These are phyloP conservation scores for Tupaia tana DNA, from an alignment of 2,113 vertebrate genomes.

Conservation along the genomic window DNA sequence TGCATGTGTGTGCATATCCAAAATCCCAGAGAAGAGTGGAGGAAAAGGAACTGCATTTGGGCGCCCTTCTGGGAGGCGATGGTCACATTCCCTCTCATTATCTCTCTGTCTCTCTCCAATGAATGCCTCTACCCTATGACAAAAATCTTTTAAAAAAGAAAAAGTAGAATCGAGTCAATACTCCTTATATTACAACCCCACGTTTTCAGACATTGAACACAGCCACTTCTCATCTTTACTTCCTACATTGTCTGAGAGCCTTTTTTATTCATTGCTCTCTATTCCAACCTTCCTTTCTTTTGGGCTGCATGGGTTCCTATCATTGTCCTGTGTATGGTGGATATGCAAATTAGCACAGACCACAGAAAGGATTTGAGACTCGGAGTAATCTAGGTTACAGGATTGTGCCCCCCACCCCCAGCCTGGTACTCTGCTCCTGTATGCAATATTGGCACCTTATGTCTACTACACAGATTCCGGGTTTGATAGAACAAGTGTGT, in stretches of 20 bases:
- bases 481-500: background rate
- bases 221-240: background rate
- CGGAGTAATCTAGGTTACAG: background rate
- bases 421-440: background rate
- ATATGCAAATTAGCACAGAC: background rate
- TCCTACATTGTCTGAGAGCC: background rate
- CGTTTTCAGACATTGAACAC: background rate
- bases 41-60: too few relatives aligned
- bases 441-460: background rate
- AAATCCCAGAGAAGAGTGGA: too few relatives aligned
- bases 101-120: too few relatives aligned
- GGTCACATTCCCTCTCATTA: too few relatives aligned
- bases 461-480: background rate
- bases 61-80: too few relatives aligned
- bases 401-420: background rate
- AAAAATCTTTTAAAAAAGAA: background rate
- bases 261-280: background rate
- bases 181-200: background rate
- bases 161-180: background rate
- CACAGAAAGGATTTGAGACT: background rate
- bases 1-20: too few relatives aligned
- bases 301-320: background rate
- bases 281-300: background rate
- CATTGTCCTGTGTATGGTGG: background rate
- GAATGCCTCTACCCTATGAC: too few relatives aligned